phyloP scores from a whole-genome alignment of 2,888 invertebrate species.

The Ormyrus thymus region DNA sequence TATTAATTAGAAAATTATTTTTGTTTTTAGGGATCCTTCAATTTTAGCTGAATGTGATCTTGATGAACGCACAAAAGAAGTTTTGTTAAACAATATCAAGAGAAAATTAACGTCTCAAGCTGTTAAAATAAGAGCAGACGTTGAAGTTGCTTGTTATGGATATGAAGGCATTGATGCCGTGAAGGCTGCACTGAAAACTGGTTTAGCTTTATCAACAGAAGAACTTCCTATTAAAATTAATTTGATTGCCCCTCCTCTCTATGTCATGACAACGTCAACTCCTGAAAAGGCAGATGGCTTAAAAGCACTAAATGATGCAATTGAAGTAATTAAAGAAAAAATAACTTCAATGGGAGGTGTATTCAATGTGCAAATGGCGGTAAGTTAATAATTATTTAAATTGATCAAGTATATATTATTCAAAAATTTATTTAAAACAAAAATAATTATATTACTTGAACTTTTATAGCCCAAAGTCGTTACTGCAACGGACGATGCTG shows the following conservation, averaged over 20 bases:
- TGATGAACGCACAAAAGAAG: conserved; percentile 93
- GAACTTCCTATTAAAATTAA: conserved; percentile 99
- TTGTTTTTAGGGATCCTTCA: conserved; percentile 86
- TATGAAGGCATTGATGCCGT: conserved; percentile 99
- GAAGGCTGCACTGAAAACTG: conserved; percentile 92
- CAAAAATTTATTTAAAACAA: conserved; percentile 1
- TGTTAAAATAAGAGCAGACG: conserved; percentile 95
- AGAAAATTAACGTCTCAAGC: conserved; percentile 97
- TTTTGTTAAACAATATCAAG: conserved; percentile 94
- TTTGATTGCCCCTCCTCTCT: conserved; percentile 97
- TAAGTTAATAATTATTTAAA: conserved; percentile 75
- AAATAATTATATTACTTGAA: not conserved
- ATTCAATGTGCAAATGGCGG: conserved; percentile 95
- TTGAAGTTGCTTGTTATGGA: conserved; percentile 95
- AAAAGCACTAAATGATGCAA: conserved; percentile 91
- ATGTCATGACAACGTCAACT: conserved; percentile 99
- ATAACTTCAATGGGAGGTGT: conserved; percentile 92
- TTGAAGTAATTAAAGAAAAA: conserved; percentile 89
- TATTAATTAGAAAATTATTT: not conserved
- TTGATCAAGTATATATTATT: not conserved
- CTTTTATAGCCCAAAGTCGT: conserved; percentile 93
- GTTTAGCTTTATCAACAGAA: conserved; percentile 92
- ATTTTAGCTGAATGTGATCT: conserved; percentile 97
- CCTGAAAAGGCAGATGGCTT: conserved; percentile 96
- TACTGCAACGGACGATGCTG: conserved; percentile 98